Conservation (phyloP, 2,113 vertebrate genomes). For the Gasterosteus aculeatus region DNA sequence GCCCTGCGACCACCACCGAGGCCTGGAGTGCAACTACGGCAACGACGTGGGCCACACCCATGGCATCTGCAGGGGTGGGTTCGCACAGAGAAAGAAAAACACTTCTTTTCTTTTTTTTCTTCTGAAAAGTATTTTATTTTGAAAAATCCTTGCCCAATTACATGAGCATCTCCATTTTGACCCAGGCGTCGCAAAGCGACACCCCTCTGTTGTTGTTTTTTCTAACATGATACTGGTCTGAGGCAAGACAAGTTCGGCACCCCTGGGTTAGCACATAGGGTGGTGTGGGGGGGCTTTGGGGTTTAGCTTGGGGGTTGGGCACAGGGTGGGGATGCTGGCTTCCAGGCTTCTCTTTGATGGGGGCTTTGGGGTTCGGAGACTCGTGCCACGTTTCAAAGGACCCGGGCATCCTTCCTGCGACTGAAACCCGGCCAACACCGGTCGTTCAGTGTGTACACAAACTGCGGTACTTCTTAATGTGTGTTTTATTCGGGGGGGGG, state of each 20-base stretch:
- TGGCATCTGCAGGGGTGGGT: conserved; percentile 86
- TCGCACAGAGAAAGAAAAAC: background rate
- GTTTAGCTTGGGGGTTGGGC: conserved; percentile 24
- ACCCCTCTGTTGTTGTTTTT: no score
- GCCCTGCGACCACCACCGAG: conserved; percentile 86
- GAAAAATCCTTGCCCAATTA: no score
- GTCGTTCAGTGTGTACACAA: conserved; percentile 68
- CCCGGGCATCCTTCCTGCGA: conserved; percentile 68
- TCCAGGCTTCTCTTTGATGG: conserved; percentile 71
- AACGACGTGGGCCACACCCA: conserved; percentile 77
- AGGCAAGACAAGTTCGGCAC: no score
- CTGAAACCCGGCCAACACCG: conserved; percentile 58
- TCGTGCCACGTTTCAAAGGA: conserved; percentile 64
- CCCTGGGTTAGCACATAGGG: no score
- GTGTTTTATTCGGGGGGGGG: conserved; percentile 70
- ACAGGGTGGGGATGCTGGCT: conserved; percentile 60
- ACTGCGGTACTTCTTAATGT: conserved; percentile 73
- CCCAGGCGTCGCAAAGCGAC: no score
- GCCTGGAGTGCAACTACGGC: conserved; percentile 86
- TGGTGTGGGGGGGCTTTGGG: background rate
- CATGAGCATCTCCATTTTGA: no score
- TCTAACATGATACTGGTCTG: no score
- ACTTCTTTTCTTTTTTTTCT: no score
- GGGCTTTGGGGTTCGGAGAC: conserved; percentile 58
- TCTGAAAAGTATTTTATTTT: no score